Base-by-base conservation (phyloP, 2,113 vertebrate species). In the Gobius niger region DNA sequence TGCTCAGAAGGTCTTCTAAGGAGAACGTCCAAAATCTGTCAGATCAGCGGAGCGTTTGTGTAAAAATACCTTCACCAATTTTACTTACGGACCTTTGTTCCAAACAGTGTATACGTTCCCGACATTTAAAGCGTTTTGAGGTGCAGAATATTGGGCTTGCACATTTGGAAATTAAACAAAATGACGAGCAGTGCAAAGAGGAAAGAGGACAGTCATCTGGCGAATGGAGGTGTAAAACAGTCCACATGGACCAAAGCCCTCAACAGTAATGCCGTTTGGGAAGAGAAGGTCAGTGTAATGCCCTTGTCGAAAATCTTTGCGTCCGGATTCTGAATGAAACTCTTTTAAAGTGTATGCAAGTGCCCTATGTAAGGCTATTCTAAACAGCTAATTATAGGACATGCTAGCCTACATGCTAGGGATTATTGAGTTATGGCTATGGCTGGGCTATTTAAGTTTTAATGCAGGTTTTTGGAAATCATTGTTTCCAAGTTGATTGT, bases 211-310 rank as follows among this genome's bases (percentile, higher is more conserved):
- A 84, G 87, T 82, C 80, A 90, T 69, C 68, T 88, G 68, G 86
- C 79, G 67, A 94, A 94, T 81, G 92, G 93, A 13, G 90, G 92
- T 44, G 82, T 93, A 34, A 93, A 93, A 70, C 91, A 81, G 84
- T 90, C 91, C 88, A 74, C 92, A 87, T 94, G 92, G 93, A 92
- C 85, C 88, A 93, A 92, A 91, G 90, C 90, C 66, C 81, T 94
- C 77, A 90, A 72, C 82, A 82, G 90, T 76, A 89, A 66, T 42
- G 91, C 92, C 40, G 84, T 91, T n/a, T 94, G 93, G 93, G 91
- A 91, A 12, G 93, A 93, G 68, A 93, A 93, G 92, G 93, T 93
- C 77, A 77, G 87, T 74, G 14, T 1, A 0, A 40, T 44, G 47
- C 7, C n/a, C 13, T 69, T 50, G 47, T n/a, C 41, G 40, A 15